These are phyloP conservation scores for Drosophila pegasa DNA, from an alignment of 2,888 invertebrate species.

Conservation along the genomic window DNA sequence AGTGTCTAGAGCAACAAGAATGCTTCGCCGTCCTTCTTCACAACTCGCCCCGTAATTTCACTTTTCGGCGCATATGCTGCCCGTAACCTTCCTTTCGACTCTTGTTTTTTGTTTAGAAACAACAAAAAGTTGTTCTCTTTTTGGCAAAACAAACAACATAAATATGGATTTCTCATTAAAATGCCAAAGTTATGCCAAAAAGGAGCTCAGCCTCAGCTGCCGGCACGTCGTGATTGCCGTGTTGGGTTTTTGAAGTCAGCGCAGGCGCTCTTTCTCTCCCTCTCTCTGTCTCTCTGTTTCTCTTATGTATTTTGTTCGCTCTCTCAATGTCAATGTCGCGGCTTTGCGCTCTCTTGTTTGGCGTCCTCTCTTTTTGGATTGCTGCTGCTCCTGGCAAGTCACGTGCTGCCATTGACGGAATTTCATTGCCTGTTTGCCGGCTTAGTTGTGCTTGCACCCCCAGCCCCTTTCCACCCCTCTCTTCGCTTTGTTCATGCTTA, in stretches of 20 bases:
- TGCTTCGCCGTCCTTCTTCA: not conserved
- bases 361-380: not conserved
- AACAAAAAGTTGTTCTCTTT: constrained; percentile 44
- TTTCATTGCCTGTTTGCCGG: constrained; percentile 74
- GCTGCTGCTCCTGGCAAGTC: constrained; percentile 51
- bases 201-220: constrained; percentile 23
- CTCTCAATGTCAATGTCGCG: constrained; percentile 70
- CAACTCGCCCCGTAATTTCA: constrained; percentile 61
- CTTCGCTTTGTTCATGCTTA: constrained; percentile 38
- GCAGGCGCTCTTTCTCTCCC: constrained; percentile 46
- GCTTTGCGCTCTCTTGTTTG: constrained; percentile 13
- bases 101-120: constrained; percentile 30
- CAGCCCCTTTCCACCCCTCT: not conserved
- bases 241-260: constrained; percentile 19
- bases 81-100: constrained; percentile 27
- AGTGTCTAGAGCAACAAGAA: constrained; percentile 35
- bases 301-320: no score
- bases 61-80: constrained; percentile 74
- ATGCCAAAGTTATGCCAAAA: constrained; percentile 66
- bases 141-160: constrained; percentile 77
- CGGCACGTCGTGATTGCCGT: constrained; percentile 54
- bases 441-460: constrained; percentile 36
- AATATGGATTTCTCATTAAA: constrained; percentile 82
- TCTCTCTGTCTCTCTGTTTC: constrained; percentile 20
- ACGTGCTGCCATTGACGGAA: constrained; percentile 79